Evolutionary conservation across 1,140 invertebrate species (phyloP), one percentile per base, ranked within the genome.

Genomic region (Saxidomus purpurata): DNA sequence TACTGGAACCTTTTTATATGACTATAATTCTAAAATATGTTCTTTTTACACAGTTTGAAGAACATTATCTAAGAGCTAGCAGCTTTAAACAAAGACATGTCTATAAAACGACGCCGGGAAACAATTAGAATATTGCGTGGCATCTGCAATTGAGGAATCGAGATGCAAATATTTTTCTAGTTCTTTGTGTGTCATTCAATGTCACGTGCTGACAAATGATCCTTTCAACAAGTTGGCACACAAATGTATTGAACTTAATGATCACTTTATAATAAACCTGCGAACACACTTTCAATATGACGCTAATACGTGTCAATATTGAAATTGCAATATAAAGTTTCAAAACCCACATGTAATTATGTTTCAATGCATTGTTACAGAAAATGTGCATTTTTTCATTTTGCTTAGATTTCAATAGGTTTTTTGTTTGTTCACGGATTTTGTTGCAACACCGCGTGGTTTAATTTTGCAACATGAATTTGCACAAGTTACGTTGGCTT

Each of bases 301-400:
- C 80, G 67, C 61, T 63, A 63, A 63, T 63, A 59, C 17, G 36
- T 82, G 80, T 82, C 55, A 82, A 82, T 82, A 82, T 63, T 63
- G 38, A 34, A 36, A 82, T 47, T 28, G 34, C n/a, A 40, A 82
- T 63, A 38, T 67, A 43, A 25, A 19, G 49, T 43, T 63, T 63
- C 76, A 34, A 79, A 52, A 55, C 4, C 52, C 49, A 38, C 47
- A 43, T 59, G 3, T 19, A n/a, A 47, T 82, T 63, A 43, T 82
- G 36, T 79, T 34, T 34, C 43, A 79, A 79, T 28, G 76, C 34
- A 79, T 52, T 38, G 28, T 55, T 79, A 76, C 43, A 22, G 19
- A 43, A 49, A 55, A 49, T 28, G 34, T 40, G 67, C 67, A 71
- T 17, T 71, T 63, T 71, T 71, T 28, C 22, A 17, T 71, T 71